phyloP scores from a whole-genome alignment of 2,113 vertebrate genomes.

The Theristicus caerulescens region DNA sequence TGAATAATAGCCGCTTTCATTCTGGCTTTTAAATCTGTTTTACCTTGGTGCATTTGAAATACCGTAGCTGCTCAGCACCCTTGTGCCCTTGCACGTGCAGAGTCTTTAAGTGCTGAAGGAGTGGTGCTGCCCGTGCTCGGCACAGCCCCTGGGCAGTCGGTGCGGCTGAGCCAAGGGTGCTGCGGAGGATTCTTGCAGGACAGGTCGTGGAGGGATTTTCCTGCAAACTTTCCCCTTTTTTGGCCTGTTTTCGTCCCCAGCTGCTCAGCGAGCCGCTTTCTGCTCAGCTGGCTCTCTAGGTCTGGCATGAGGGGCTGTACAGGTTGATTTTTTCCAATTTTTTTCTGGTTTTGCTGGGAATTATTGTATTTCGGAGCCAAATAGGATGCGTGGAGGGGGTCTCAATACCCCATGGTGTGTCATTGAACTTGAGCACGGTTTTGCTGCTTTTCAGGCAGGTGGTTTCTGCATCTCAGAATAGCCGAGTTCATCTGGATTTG shows the following conservation, averaged over 20 bases:
- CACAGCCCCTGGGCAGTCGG: neutral
- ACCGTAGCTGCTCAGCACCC: neutral
- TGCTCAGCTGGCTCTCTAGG: rapidly evolving
- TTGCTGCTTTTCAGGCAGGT: neutral
- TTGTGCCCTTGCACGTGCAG: neutral
- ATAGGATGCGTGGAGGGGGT: neutral
- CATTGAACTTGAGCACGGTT: rapidly evolving
- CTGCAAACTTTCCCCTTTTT: neutral
- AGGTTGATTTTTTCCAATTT: rapidly evolving
- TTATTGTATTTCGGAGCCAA: neutral
- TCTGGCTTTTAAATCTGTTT: neutral
- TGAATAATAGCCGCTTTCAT: neutral
- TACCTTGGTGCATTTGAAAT: neutral
- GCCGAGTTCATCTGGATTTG: neutral
- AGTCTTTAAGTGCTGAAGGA: neutral
- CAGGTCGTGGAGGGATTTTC: neutral
- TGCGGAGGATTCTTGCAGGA: rapidly evolving
- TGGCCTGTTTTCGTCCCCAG: neutral
- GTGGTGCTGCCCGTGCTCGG: neutral
- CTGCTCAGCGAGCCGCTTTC: neutral
- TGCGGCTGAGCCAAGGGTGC: neutral
- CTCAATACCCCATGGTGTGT: rapidly evolving
- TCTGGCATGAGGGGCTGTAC: neutral
- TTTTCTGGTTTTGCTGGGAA: neutral
- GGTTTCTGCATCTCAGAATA: neutral